Base-by-base conservation (phyloP, 1,140 invertebrate genomes). In the Bombus pascuorum region DNA sequence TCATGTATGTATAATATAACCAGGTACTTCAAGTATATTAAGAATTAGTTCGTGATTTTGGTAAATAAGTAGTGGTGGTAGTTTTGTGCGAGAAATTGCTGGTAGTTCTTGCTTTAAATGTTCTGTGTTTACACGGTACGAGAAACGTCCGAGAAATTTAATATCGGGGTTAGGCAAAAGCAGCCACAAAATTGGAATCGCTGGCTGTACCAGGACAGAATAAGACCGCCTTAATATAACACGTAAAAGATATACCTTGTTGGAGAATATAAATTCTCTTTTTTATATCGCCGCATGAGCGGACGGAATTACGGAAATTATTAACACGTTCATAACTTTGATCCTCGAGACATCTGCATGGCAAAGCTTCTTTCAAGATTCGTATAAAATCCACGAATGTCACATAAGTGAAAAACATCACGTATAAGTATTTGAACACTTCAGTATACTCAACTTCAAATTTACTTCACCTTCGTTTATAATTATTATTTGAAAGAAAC, bases 221-320 rank as follows among this genome's bases (percentile, higher is more conserved):
- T 57, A 59, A 77, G 59, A 53, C 32, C 28, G 42, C 28, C 62
- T 77, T 77, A 57, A 83, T 83, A 83, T 71, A 78, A 70, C 44
- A 71, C 62, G 66, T 12, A 32, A 71, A 22, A 28, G 22, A 44
- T 53, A 34, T 70, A 44, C 74, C 57, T 32, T 39, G 18, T 9
- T 9, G 28, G 62, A 42, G 81, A 83, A 77, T 83, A 83, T 84
- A 84, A 84, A 84, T 84, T 22, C 65, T 71, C 73, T 83, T 78
- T 53, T 83, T 84, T 84, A 84, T 84, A n/a, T 32, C 9, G 22
- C n/a, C 15, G 37, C 57, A 10, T n/a, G 57, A 72, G 70, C 25
- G 34, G 34, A 2, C 34, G 71, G 72, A 85, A 81, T 74, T 78
- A 44, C 42, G 57, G 37, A 37, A 85, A 85, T 73, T 81, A 85